Evolutionary conservation across 2,797 vertebrate genomes (phyloP).

Genomic region (Notamacropus eugenii): DNA sequence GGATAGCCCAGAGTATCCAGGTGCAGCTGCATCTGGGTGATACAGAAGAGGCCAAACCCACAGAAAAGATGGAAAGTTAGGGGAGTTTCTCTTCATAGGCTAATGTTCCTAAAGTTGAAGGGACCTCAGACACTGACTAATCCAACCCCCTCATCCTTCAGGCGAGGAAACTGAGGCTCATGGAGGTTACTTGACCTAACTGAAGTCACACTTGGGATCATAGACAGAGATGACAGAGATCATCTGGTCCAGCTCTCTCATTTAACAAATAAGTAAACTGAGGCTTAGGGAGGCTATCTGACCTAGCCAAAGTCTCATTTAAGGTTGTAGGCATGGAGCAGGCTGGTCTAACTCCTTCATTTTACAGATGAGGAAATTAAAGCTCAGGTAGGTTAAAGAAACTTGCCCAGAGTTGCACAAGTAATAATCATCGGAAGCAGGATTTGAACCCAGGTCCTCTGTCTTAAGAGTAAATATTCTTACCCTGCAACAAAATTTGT

Average conservation of each 20-base stretch:
- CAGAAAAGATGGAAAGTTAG: background rate
- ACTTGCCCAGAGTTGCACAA: background rate
- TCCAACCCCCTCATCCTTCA: background rate
- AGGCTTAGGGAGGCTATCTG: background rate
- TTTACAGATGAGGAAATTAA: background rate
- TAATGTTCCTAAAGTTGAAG: background rate
- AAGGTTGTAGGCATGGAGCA: too few relatives aligned
- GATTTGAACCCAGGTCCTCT: background rate
- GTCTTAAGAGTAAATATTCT: background rate
- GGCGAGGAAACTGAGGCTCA: background rate
- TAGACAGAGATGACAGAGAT: background rate
- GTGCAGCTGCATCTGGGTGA: background rate
- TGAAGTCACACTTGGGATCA: background rate
- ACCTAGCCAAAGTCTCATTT: too few relatives aligned
- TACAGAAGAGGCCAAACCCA: background rate
- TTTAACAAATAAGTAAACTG: background rate
- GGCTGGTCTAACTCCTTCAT: background rate
- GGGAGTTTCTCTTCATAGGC: background rate
- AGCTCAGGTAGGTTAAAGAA: background rate
- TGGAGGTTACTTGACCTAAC: background rate
- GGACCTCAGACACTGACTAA: background rate
- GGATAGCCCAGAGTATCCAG: background rate
- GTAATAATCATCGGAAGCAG: background rate
- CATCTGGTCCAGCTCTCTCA: background rate
- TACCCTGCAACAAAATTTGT: background rate